A percentile compares a stretch with the other conserved stretches of the same genome.
phyloP scores from a whole-genome alignment of 2,888 invertebrate genomes.

The Pachycephus smyrnensis region DNA sequence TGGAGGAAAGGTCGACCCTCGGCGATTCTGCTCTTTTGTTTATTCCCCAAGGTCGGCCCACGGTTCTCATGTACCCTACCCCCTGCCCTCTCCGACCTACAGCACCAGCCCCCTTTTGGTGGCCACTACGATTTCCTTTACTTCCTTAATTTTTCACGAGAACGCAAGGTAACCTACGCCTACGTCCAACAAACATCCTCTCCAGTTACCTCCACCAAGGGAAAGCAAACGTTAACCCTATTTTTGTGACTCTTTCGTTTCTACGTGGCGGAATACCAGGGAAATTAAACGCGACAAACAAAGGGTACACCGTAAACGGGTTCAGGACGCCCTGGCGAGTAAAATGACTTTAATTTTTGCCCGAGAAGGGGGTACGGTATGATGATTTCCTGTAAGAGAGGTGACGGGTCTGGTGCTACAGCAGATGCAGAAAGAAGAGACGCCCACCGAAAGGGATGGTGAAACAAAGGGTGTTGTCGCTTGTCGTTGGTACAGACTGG shows the following conservation, averaged over 20 bases:
- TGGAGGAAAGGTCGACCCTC: conserved; percentile 6
- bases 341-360: conserved; percentile 1
- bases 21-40: conserved; percentile 1
- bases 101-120: neutral
- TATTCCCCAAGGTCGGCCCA: neutral
- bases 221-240: neutral
- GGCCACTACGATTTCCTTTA: neutral
- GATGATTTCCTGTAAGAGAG: neutral
- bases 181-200: neutral
- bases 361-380: neutral
- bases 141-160: neutral
- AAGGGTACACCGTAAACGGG: neutral
- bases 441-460: neutral
- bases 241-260: neutral
- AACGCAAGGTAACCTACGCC: neutral
- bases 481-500: neutral
- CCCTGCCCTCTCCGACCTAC: neutral
- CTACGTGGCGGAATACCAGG: neutral
- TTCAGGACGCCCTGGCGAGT: neutral
- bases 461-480: neutral
- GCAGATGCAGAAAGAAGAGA: neutral
- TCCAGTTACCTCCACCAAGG: neutral
- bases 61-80: neutral
- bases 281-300: neutral
- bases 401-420: neutral